A percentile compares a stretch with the other conserved stretches of the same genome.
phyloP scores from a whole-genome alignment of 2,888 invertebrate species.

The Macrophya alboannulata region DNA sequence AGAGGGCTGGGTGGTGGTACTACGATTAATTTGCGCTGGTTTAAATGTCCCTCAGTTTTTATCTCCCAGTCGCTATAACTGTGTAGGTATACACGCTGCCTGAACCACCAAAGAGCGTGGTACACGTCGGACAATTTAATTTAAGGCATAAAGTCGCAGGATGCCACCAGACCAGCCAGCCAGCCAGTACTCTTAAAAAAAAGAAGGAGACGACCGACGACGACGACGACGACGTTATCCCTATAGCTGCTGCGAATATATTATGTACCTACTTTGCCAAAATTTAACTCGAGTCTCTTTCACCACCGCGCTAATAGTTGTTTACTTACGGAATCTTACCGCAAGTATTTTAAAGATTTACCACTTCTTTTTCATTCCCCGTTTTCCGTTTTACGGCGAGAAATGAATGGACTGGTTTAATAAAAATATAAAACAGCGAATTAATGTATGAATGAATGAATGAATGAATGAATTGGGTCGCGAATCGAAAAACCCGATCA shows the following conservation, averaged over 20 bases:
- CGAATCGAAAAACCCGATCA: conserved; percentile 9
- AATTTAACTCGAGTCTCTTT: too few species aligned
- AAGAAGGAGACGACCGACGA: not conserved
- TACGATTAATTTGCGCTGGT: not conserved
- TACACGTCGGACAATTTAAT: conserved; percentile 32
- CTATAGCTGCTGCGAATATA: not conserved
- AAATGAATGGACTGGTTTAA: too few species aligned
- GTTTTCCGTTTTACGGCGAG: not conserved
- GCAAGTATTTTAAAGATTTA: too few species aligned
- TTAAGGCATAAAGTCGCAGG: not conserved
- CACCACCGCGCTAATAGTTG: too few species aligned
- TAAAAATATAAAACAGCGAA: not conserved
- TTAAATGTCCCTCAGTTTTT: not conserved
- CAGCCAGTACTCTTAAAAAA: not conserved
- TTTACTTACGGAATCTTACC: too few species aligned
- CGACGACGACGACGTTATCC: not conserved
- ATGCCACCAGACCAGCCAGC: not conserved
- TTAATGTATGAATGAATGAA: not conserved
- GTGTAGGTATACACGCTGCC: not conserved
- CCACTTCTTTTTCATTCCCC: not conserved
- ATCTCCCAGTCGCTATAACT: not conserved
- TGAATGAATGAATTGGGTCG: not conserved
- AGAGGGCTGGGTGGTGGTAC: not conserved
- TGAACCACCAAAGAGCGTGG: not conserved
- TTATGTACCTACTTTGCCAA: not conserved